Percentiles rank a stretch among this genome's conserved stretches.
These are phyloP conservation scores for Elgaria multicarinata DNA, from an alignment of 2,113 vertebrate species.

Conservation along the genomic window DNA sequence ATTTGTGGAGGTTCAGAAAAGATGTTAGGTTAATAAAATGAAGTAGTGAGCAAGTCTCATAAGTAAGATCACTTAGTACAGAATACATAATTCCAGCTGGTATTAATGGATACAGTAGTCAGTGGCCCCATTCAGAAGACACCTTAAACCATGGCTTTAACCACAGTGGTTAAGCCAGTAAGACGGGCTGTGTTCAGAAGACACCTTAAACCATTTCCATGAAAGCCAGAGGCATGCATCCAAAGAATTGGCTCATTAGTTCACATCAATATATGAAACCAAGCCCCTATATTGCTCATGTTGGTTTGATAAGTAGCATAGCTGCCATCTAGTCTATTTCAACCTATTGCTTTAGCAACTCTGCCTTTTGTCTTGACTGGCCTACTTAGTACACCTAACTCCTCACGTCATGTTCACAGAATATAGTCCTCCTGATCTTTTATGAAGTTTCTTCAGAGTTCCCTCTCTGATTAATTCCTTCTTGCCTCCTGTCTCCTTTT, in stretches of 20 bases:
- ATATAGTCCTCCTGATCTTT: background rate
- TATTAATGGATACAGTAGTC: background rate
- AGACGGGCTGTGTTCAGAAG: too few relatives aligned
- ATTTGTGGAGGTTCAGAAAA: background rate
- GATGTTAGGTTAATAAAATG: background rate
- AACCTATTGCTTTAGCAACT: background rate
- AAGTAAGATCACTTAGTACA: background rate
- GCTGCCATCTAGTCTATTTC: background rate
- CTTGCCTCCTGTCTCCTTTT: background rate
- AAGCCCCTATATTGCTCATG: background rate
- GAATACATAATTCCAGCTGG: background rate
- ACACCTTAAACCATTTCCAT: too few relatives aligned
- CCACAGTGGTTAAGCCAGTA: too few relatives aligned
- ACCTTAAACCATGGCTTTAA: too few relatives aligned
- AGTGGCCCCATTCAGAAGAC: too few relatives aligned
- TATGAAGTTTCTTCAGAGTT: background rate
- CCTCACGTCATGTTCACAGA: background rate
- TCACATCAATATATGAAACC: background rate
- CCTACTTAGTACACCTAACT: background rate
- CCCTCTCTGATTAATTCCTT: background rate
- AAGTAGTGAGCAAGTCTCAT: background rate
- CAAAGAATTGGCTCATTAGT: background rate
- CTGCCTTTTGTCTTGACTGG: background rate
- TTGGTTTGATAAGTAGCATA: background rate
- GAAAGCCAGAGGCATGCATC: background rate